Conservation (phyloP, 2,888 invertebrate genomes). For the Pyrgus malvae region DNA sequence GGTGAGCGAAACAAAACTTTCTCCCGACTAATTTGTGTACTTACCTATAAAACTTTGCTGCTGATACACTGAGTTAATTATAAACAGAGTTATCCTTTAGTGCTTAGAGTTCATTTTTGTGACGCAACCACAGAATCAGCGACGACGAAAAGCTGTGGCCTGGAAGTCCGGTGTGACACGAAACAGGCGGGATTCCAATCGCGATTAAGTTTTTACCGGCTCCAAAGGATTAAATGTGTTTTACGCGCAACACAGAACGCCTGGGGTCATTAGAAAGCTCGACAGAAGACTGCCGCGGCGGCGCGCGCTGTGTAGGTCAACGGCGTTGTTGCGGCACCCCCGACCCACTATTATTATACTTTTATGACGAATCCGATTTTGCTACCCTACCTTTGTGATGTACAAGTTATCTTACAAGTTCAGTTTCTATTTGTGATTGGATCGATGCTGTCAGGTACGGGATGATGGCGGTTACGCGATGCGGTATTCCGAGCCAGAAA, state of each 20-base stretch:
- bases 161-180: conserved; percentile 55
- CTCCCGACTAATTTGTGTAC: conserved; percentile 38
- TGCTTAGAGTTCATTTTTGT: conserved; percentile 71
- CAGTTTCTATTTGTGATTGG: conserved; percentile 22
- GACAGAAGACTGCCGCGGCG: conserved; percentile 78
- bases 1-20: conserved; percentile 11
- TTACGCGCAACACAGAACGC: conserved; percentile 72
- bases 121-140: conserved; percentile 39
- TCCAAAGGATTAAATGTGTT: conserved; percentile 51
- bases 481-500: neutral
- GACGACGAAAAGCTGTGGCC: conserved; percentile 61
- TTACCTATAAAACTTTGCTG: conserved; percentile 46
- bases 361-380: conserved; percentile 81
- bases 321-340: conserved; percentile 76
- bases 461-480: conserved; percentile 12
- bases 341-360: conserved; percentile 81
- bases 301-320: conserved; percentile 76
- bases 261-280: conserved; percentile 80
- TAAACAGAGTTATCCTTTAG: conserved; percentile 60
- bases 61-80: conserved; percentile 59
- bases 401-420: conserved; percentile 33
- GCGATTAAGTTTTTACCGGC: conserved; percentile 55
- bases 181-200: conserved; percentile 57
- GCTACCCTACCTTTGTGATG: conserved; percentile 61
- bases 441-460: conserved; percentile 11